Base-by-base conservation (phyloP, 2,797 vertebrate species). In the Emys orbicularis region DNA sequence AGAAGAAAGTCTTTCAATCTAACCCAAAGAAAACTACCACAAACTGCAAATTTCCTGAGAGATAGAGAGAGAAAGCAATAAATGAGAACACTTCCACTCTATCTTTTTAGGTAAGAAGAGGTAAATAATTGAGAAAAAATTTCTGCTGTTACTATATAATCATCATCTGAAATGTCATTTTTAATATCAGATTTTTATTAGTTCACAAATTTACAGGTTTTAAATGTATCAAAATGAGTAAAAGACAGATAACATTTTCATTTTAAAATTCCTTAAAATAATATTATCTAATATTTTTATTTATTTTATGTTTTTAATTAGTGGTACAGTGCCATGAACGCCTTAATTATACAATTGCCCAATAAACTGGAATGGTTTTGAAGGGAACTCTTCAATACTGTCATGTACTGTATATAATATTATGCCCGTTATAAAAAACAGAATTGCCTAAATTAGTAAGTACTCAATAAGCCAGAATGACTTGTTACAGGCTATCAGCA, bases 401-500 rank as follows among this genome's bases (percentile, higher is more conserved):
- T 10, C 76, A 52, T 13, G 23, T 79, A 23, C 34, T 89, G 2
- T 11, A 12, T 5, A 54, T 81, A 79, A 57, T 59, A 54, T 3
- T 15, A 1, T 19, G 44, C 4, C 49, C 72, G 41, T 79, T 31
- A 86, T 53, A 81, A 93, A 94, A 53, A 81, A 3, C 5, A 65
- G 7, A 90, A 29, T 82, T 79, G 12, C 54, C 84, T 8, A 88
- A 93, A 90, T 88, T 29, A 49, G 6, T 59, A 76, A 84, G 10
- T 61, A 80, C 15, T 37, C 29, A 85, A 3, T 31, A 50, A 31
- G 31, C 13, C 27, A 41, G 52, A 90, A 44, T 27, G 56, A 21
- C 15, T 86, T 82, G 31, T 84, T 79, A 8, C 4, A 76, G 25
- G 25, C 31, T 52, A 47, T 87, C 31, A 86, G 18, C 12, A 90